Evolutionary conservation across 1,140 invertebrate genomes (phyloP).

Genomic region (Ceratina calcarata): DNA sequence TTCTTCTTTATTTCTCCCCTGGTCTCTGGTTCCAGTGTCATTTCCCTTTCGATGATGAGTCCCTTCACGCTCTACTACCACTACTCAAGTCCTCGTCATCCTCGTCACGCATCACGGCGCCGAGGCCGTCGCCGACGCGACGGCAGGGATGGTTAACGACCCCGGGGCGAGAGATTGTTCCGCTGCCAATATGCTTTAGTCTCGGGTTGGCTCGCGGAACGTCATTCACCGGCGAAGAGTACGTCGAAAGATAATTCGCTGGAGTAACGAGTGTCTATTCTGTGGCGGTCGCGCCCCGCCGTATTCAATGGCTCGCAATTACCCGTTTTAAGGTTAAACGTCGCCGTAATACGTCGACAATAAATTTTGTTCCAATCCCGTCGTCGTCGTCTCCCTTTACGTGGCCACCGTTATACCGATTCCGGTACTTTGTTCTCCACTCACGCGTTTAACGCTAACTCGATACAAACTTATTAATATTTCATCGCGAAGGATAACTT

Average conservation of each 20-base stretch:
- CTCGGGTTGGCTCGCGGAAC: slow-evolving; percentile 1
- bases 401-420: not conserved
- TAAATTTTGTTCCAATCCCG: slow-evolving; percentile 14
- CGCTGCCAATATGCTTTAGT: slow-evolving; percentile 36
- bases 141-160: slow-evolving; percentile 44
- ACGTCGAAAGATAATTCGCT: slow-evolving; percentile 20
- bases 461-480: slow-evolving; percentile 10
- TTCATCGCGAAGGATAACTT: not conserved
- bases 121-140: not conserved
- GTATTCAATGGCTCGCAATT: not conserved
- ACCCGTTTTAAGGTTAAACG: slow-evolving; percentile 18
- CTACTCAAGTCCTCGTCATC: slow-evolving; percentile 14
- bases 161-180: slow-evolving; percentile 45
- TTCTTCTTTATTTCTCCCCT: slow-evolving; percentile 16
- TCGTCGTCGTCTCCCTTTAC: not conserved
- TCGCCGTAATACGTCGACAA: not conserved
- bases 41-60: slow-evolving; percentile 49
- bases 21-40: slow-evolving; percentile 8
- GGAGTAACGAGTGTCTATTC: slow-evolving; percentile 13
- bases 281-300: not conserved
- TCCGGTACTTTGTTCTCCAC: not conserved
- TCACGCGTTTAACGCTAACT: not conserved
- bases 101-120: not conserved
- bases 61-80: slow-evolving; percentile 39
- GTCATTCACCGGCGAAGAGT: slow-evolving; percentile 4